Conservation (phyloP, 2,113 vertebrate genomes). For the human region DNA sequence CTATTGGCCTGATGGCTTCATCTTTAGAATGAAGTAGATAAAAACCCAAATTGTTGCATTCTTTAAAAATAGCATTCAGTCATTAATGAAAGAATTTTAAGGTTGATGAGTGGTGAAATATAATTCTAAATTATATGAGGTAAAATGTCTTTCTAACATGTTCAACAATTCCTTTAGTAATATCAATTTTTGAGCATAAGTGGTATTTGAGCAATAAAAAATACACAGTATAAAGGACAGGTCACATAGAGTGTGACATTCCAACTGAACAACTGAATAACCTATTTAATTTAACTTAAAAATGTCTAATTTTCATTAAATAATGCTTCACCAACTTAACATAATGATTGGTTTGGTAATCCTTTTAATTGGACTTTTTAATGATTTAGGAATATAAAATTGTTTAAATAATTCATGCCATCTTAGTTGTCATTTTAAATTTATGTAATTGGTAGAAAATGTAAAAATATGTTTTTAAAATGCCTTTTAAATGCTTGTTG, state of each 20-base stretch:
- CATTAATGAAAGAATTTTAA: neutral
- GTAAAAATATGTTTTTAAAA: neutral
- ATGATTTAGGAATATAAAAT: neutral
- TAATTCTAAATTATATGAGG: neutral
- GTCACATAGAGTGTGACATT: neutral
- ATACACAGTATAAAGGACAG: neutral
- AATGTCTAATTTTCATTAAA: neutral
- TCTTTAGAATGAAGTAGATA: constrained; percentile 20
- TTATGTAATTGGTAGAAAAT: neutral
- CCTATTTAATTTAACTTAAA: neutral
- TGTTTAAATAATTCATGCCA: neutral
- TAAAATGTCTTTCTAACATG: neutral
- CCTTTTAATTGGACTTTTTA: neutral
- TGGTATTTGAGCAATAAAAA: neutral
- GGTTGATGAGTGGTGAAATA: neutral
- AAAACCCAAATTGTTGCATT: neutral
- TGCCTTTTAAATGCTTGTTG: no score
- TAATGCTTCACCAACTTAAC: neutral
- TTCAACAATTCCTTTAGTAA: neutral
- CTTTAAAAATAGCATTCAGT: neutral
- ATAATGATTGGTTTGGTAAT: neutral
- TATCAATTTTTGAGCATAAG: neutral
- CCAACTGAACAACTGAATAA: neutral
- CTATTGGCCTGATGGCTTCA: neutral
- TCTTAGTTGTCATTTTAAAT: constrained; percentile 51